Conservation (phyloP, 2,113 vertebrate species). For the Tachuris rubrigastra region DNA sequence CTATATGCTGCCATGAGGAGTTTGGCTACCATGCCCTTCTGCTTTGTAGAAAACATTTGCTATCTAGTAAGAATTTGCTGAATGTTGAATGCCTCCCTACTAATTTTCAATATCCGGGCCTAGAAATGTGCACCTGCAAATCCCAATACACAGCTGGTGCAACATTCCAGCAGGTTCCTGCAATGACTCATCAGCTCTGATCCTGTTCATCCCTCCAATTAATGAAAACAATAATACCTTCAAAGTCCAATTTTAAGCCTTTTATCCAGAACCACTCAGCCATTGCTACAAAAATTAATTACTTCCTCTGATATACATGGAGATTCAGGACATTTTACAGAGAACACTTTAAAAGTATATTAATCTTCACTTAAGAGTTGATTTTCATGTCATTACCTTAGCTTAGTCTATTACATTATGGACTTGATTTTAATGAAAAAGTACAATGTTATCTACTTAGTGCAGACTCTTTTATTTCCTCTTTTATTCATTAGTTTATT, state of each 20-base stretch:
- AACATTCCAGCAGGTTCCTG: slow-evolving; percentile 23
- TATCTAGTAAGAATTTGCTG: slow-evolving; percentile 10
- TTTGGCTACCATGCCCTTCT: not conserved
- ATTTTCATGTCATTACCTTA: not conserved
- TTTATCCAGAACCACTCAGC: not conserved
- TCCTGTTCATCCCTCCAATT: not conserved
- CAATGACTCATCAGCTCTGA: slow-evolving; percentile 31
- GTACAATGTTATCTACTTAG: not conserved
- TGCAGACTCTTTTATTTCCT: not conserved
- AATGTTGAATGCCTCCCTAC: not conserved
- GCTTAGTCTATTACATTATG: not conserved
- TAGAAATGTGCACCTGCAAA: not conserved
- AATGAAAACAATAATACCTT: not conserved
- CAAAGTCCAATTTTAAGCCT: slow-evolving; percentile 12
- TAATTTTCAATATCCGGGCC: not conserved
- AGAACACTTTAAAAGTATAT: not conserved
- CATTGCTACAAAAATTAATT: not conserved
- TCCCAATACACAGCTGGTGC: not conserved
- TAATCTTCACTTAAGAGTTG: not conserved
- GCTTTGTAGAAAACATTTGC: not conserved
- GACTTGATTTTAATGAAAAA: not conserved
- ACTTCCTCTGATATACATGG: not conserved
- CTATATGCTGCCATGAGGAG: not conserved
- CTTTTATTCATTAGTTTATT: not conserved
- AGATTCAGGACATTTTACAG: not conserved